Evolutionary conservation across 2,113 vertebrate genomes (phyloP).

Genomic region (Okapia johnstoni): DNA sequence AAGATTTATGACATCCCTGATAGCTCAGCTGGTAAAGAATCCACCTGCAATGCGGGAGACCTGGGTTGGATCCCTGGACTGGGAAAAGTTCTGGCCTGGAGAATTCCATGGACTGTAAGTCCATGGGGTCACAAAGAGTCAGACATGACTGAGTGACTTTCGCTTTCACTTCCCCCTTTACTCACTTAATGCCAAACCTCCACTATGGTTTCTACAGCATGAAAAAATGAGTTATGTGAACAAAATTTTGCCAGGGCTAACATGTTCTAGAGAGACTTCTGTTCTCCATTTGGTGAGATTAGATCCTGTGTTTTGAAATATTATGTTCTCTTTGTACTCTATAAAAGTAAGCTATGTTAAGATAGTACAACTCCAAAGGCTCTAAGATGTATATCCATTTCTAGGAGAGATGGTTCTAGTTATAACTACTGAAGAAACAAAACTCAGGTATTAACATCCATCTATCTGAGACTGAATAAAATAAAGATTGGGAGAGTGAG

Average conservation of each 20-base stretch:
- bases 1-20: not conserved
- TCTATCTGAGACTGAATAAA: not conserved
- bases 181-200: not conserved
- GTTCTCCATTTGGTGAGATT: not conserved
- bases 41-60: not conserved
- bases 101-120: not conserved
- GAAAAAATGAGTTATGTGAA: not conserved
- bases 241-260: not conserved
- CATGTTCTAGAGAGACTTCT: not conserved
- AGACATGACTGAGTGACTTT: not conserved
- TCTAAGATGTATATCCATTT: not conserved
- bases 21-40: not conserved
- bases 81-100: not conserved
- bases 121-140: not conserved
- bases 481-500: not conserved
- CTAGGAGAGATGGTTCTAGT: not conserved
- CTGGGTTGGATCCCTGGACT: not conserved
- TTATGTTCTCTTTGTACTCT: not conserved
- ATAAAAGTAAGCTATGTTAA: not conserved
- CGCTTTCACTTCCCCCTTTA: not conserved
- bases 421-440: not conserved
- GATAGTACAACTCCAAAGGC: not conserved
- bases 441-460: not conserved
- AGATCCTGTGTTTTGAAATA: not conserved
- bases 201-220: not conserved